Percentiles rank a stretch among this genome's conserved stretches.
Conservation (phyloP, 2,113 vertebrate genomes). For the Phoxinus phoxinus region DNA sequence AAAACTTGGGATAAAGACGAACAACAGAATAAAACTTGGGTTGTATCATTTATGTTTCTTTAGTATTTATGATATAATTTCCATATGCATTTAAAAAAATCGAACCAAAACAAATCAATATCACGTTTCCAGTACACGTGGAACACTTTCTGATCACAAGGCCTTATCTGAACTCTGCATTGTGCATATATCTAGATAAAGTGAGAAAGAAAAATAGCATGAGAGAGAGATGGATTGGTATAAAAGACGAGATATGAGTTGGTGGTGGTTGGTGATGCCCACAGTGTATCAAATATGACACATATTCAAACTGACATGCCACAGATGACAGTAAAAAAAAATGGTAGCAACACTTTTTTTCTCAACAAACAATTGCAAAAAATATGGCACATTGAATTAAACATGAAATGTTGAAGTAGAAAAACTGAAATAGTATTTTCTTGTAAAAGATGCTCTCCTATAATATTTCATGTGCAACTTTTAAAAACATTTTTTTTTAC, state of each 20-base stretch:
- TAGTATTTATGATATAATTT: neutral
- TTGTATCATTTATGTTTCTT: too few species aligned
- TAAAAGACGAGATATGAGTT: neutral
- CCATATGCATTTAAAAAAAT: neutral
- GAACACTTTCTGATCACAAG: neutral
- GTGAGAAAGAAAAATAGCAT: neutral
- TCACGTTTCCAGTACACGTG: neutral
- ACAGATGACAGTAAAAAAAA: neutral
- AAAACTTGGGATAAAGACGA: neutral
- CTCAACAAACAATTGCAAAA: too few species aligned
- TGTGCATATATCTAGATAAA: neutral
- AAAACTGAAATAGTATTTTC: too few species aligned
- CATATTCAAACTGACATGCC: neutral
- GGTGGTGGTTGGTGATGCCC: neutral
- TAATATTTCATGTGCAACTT: too few species aligned
- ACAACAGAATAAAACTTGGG: too few species aligned
- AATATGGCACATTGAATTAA: too few species aligned
- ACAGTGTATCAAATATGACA: neutral
- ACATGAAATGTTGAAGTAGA: too few species aligned
- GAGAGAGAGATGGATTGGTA: neutral
- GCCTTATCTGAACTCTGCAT: neutral
- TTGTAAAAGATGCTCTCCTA: too few species aligned
- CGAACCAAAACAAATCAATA: neutral
- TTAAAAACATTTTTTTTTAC: too few species aligned
- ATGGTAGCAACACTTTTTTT: too few species aligned